Percentiles rank a stretch among this genome's conserved stretches.
These are phyloP conservation scores for Galeopterus variegatus DNA, from an alignment of 2,113 vertebrate species.

Conservation along the genomic window DNA sequence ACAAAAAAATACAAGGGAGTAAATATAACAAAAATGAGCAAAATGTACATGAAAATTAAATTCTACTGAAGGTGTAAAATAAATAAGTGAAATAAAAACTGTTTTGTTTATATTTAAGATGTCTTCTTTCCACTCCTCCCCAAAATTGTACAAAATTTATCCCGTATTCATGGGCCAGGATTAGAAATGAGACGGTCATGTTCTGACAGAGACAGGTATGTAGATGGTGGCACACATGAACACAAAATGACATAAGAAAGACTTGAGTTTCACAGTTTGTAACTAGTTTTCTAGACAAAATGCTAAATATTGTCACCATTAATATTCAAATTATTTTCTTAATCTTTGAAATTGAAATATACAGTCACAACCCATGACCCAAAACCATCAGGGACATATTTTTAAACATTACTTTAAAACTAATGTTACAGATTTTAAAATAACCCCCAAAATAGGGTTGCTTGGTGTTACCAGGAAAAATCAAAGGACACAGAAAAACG, in stretches of 20 bases:
- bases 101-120: background rate
- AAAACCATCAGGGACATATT: background rate
- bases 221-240: background rate
- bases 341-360: background rate
- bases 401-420: background rate
- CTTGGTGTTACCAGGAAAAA: background rate
- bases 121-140: background rate
- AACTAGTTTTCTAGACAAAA: background rate
- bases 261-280: background rate
- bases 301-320: background rate
- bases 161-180: background rate
- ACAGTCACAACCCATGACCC: background rate
- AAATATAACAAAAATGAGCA: background rate
- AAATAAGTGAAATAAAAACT: background rate
- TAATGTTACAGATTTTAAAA: background rate
- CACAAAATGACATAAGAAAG: background rate
- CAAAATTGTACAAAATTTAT: background rate
- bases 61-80: too few relatives aligned
- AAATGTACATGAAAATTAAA: background rate
- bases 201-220: background rate
- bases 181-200: background rate
- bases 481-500: background rate
- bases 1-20: background rate
- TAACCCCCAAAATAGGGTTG: background rate
- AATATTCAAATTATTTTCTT: background rate